Evolutionary conservation across 2,888 invertebrate genomes (phyloP), one percentile per base, ranked within the genome.

Genomic region (Parnassius apollo): DNA sequence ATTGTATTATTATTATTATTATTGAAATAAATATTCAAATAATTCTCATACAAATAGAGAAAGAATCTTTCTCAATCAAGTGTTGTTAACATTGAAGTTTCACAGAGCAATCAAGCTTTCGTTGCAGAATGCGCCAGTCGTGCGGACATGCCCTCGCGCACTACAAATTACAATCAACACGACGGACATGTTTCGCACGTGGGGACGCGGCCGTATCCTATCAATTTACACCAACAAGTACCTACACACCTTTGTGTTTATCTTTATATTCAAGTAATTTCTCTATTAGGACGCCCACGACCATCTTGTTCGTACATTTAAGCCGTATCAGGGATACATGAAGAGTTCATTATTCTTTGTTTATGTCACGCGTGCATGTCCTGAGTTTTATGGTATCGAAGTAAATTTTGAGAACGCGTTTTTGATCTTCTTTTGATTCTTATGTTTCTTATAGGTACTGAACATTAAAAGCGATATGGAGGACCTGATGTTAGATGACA

Each of bases 101-200:
- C 56, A 49, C 35, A 55, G 44, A 13, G 54, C 44, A 42, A 45
- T 44, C 48, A 25, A 35, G 50, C 62, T 55, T 62, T 57, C 60
- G 65, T 76, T 76, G 75, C 79, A 86, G 86, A 88, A 83, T 85
- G 76, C 64, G 66, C 71, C 78, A 50, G 59, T 62, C 69, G 74
- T 66, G 67, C 62, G 77, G 78, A 82, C 86, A 83, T 80, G 83
- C 84, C 76, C 84, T 78, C 71, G 87, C 84, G 86, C 85, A 80
- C 91, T 83, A 91, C 91, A 91, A 91, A 90, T 91, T 90, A 89
- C 91, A 90, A 91, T 91, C 91, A 91, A 91, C 89, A 86, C 81
- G 77, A 75, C 83, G 76, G 80, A 80, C 88, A 81, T 85, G 89
- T 88, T 64, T 82, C 82, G 86, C 88, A 87, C 89, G 88, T 89